These are phyloP conservation scores for Mastomys natalensis DNA, from an alignment of 2,113 vertebrate genomes.

Conservation along the genomic window DNA sequence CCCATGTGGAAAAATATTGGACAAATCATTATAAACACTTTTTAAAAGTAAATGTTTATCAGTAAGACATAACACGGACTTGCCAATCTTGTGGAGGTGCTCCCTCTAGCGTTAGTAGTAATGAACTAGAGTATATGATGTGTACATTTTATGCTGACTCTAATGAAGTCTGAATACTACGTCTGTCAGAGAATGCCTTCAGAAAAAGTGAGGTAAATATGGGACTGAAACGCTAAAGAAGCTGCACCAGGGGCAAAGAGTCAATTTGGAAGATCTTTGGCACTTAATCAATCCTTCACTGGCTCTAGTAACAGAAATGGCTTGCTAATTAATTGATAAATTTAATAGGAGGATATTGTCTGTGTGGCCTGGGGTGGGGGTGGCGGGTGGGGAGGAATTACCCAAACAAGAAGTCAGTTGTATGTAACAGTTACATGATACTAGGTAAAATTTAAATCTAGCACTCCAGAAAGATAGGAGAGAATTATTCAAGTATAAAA, in stretches of 20 bases:
- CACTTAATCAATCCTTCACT: background rate
- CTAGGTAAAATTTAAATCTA: background rate
- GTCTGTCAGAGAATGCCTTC: background rate
- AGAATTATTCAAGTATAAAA: background rate
- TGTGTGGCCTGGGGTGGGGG: background rate
- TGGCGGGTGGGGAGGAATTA: background rate
- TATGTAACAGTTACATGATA: background rate
- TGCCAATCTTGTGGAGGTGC: background rate
- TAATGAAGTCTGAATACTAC: background rate
- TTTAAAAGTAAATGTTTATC: conserved; percentile 38
- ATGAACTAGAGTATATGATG: background rate
- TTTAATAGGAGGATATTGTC: background rate
- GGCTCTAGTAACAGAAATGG: background rate
- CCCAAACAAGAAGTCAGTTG: conserved; percentile 27
- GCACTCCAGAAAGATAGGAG: background rate
- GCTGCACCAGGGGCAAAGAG: background rate
- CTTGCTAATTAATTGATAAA: background rate
- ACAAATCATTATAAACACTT: conserved; percentile 4
- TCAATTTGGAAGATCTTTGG: background rate
- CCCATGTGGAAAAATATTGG: background rate
- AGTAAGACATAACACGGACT: background rate
- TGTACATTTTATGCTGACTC: background rate
- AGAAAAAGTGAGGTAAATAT: background rate
- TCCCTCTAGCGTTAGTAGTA: background rate
- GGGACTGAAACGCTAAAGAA: background rate